phyloP scores from a whole-genome alignment of 2,888 invertebrate species.

The Scaptomyza tumidula region DNA sequence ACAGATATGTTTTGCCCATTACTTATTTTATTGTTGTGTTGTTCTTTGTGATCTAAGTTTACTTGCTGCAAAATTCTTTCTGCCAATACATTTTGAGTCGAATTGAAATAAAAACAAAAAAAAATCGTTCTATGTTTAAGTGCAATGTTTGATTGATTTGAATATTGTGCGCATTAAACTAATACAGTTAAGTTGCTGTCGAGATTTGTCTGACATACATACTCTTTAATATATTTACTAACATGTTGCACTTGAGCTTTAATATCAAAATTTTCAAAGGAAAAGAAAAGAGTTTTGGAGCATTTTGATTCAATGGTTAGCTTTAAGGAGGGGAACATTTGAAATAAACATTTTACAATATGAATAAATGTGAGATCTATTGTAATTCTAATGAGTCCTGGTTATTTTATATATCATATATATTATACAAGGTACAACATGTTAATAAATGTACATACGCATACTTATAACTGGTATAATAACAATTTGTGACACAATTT shows the following conservation, averaged over 20 bases:
- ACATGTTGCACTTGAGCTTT: constrained; percentile 16
- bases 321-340: not conserved
- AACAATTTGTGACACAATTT: constrained; percentile 36
- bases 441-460: constrained; percentile 17
- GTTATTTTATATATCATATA: no score
- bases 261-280: not conserved
- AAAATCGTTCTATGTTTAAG: not conserved
- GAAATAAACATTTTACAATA: not conserved
- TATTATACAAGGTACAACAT: constrained; percentile 10
- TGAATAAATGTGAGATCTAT: constrained; percentile 2
- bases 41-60: not conserved
- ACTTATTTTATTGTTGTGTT: constrained; percentile 18
- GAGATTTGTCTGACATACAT: constrained; percentile 27
- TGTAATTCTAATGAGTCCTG: not conserved
- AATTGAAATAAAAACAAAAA: constrained; percentile 12
- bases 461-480: constrained; percentile 15
- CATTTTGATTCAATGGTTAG: not conserved
- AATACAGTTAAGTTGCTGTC: constrained; percentile 24
- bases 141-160: constrained; percentile 11
- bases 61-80: constrained; percentile 15
- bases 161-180: constrained; percentile 34
- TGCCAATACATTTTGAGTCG: constrained; percentile 27
- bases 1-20: constrained; percentile 53
- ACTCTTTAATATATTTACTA: constrained; percentile 19
- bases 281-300: not conserved